Conservation (phyloP, 1,140 invertebrate genomes). For the Propsilocerus akamusi region DNA sequence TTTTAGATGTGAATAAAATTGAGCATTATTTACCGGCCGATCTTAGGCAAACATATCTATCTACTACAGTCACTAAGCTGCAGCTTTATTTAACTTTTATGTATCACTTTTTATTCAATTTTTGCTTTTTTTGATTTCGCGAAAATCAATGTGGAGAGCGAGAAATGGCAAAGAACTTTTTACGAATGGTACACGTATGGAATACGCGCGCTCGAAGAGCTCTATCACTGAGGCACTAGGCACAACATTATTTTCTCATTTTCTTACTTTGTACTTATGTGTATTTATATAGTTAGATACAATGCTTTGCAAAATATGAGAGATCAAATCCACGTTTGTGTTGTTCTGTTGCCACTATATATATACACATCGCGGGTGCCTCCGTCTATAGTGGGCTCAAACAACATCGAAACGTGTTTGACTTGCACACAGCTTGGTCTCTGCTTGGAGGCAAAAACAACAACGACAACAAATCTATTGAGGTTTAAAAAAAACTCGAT, state of each 20-base stretch:
- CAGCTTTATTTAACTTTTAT: neutral
- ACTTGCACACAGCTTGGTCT: neutral
- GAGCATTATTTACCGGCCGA: too few species aligned
- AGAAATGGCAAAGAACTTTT: neutral
- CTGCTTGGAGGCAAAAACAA: neutral
- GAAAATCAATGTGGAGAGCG: neutral
- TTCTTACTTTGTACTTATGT: neutral
- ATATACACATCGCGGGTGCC: too few species aligned
- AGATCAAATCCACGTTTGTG: neutral
- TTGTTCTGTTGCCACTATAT: neutral
- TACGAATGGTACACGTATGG: too few species aligned
- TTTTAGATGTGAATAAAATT: too few species aligned
- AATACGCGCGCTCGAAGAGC: too few species aligned
- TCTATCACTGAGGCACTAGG: too few species aligned
- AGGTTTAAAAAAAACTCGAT: neutral
- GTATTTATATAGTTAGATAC: neutral
- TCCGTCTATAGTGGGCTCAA: too few species aligned
- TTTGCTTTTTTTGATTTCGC: neutral
- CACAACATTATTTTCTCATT: neutral
- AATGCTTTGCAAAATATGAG: neutral
- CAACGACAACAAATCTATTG: neutral
- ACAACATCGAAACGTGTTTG: neutral
- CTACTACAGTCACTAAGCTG: neutral
- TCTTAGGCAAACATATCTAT: neutral
- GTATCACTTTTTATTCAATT: neutral